These are phyloP conservation scores for Timema podura DNA, from an alignment of 2,888 invertebrate genomes.

Conservation along the genomic window DNA sequence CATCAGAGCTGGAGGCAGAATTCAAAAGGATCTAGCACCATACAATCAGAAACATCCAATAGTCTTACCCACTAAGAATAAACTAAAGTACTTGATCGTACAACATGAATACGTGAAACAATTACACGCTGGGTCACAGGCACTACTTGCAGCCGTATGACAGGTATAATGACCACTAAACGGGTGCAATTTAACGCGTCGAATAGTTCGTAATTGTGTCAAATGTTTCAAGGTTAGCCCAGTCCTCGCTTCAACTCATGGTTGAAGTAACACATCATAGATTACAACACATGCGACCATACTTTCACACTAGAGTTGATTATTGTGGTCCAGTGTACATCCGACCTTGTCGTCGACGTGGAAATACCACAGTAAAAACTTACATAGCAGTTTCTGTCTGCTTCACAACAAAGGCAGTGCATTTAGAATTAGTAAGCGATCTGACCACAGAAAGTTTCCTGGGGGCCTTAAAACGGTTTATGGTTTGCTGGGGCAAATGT, in stretches of 20 bases:
- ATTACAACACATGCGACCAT: slow-evolving; percentile 24
- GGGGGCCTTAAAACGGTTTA: slow-evolving; percentile 37
- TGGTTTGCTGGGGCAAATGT: slow-evolving; percentile 36
- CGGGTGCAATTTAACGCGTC: neutral
- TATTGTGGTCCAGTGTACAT: slow-evolving; percentile 12
- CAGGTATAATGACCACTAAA: neutral
- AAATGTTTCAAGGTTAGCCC: slow-evolving; percentile 8
- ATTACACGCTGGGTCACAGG: neutral
- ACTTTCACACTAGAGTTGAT: slow-evolving; percentile 13
- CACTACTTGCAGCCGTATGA: neutral
- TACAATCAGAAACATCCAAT: neutral
- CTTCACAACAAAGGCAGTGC: slow-evolving; percentile 36
- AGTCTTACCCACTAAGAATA: neutral
- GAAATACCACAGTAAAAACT: slow-evolving; percentile 30
- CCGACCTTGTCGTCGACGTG: slow-evolving; percentile 30
- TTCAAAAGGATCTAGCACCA: neutral
- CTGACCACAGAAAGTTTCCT: slow-evolving; percentile 39
- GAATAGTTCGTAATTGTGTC: neutral
- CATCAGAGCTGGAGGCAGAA: neutral
- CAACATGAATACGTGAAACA: neutral
- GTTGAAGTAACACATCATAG: slow-evolving; percentile 28
- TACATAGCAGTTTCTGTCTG: slow-evolving; percentile 38
- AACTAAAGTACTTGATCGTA: slow-evolving; percentile 5
- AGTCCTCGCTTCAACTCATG: slow-evolving; percentile 23
- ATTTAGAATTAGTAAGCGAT: slow-evolving; percentile 39